A percentile compares a stretch with the other conserved stretches of the same genome.
phyloP scores from a whole-genome alignment of 2,888 invertebrate species.

The Hirtodrosophila alboralis region DNA sequence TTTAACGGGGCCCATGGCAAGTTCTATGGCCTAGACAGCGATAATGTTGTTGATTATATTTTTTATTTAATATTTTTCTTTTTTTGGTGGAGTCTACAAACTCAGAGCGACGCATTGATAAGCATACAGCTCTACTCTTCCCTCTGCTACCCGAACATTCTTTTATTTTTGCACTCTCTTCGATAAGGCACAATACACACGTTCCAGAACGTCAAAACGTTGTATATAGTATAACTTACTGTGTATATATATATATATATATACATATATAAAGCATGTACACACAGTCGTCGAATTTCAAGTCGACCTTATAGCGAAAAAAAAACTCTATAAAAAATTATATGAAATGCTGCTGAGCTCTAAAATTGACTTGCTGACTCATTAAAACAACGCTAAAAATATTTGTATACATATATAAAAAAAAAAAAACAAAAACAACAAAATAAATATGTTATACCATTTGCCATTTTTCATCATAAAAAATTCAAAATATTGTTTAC shows the following conservation, averaged over 20 bases:
- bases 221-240: slow-evolving; percentile 7
- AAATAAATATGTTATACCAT: slow-evolving; percentile 9
- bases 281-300: slow-evolving; percentile 59
- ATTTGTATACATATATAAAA: slow-evolving; percentile 18
- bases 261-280: too few relatives aligned
- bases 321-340: slow-evolving; percentile 40
- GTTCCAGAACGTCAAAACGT: slow-evolving; percentile 26
- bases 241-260: too few relatives aligned
- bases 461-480: slow-evolving; percentile 33
- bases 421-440: slow-evolving; percentile 1
- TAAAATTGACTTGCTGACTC: slow-evolving; percentile 63
- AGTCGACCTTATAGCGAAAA: slow-evolving; percentile 56
- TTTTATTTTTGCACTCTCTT: slow-evolving; percentile 17
- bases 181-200: slow-evolving; percentile 55
- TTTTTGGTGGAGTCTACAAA: slow-evolving; percentile 10
- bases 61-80: too few relatives aligned
- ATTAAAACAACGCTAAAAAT: slow-evolving; percentile 59
- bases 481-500: slow-evolving; percentile 21
- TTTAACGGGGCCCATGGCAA: background rate
- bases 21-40: slow-evolving; percentile 9
- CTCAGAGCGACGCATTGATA: slow-evolving; percentile 20
- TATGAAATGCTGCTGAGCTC: slow-evolving; percentile 42
- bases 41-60: too few relatives aligned
- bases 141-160: background rate
- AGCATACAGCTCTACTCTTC: slow-evolving; percentile 27